These are phyloP conservation scores for Drosophila nebulosa DNA, from an alignment of 1,140 invertebrate species.

Conservation along the genomic window DNA sequence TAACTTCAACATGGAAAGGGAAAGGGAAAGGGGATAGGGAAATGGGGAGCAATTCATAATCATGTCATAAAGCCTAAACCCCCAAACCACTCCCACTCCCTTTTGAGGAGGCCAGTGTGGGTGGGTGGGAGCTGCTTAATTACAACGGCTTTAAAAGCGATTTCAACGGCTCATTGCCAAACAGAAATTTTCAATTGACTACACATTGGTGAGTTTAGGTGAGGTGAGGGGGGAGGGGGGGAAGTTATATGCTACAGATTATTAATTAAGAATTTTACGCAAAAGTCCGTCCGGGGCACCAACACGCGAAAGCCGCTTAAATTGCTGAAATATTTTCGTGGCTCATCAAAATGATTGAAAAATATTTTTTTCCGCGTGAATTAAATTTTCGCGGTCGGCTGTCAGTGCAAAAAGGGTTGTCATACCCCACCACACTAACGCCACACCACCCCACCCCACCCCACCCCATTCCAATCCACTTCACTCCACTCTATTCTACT, in stretches of 20 bases:
- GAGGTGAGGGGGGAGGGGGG: not conserved
- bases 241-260: conserved; percentile 53
- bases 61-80: conserved; percentile 66
- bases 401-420: conserved; percentile 48
- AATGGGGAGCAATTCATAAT: conserved; percentile 67
- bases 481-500: not conserved
- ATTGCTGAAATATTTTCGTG: conserved; percentile 70
- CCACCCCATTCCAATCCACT: not conserved
- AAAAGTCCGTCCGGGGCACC: conserved; percentile 16
- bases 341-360: conserved; percentile 78
- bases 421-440: not conserved
- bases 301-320: conserved; percentile 60
- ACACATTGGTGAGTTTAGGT: conserved; percentile 31
- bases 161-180: conserved; percentile 75
- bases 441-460: not conserved
- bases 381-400: conserved; percentile 69
- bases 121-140: conserved; percentile 63
- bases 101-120: not conserved
- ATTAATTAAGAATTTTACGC: conserved; percentile 78
- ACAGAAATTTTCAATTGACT: conserved; percentile 77
- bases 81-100: conserved; percentile 7
- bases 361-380: conserved; percentile 71
- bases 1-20: conserved; percentile 35
- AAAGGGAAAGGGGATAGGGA: conserved; percentile 16
- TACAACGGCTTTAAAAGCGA: conserved; percentile 76